These are phyloP conservation scores for Platycheirus rosarum DNA, from an alignment of 2,888 invertebrate genomes.

Conservation along the genomic window DNA sequence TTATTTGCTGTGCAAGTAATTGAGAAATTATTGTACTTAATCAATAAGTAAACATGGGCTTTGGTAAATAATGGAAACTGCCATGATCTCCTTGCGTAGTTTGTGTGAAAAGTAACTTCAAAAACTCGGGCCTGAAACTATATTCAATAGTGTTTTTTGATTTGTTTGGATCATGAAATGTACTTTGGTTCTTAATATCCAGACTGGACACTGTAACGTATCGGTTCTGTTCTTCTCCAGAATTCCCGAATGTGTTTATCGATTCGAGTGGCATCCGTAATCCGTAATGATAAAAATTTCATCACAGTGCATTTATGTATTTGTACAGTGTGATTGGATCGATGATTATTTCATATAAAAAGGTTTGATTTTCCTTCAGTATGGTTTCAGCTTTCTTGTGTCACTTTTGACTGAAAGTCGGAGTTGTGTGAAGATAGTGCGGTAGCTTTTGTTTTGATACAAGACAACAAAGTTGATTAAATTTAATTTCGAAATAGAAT, in stretches of 20 bases:
- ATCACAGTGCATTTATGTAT: not conserved
- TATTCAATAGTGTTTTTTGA: too few species aligned
- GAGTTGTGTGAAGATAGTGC: not conserved
- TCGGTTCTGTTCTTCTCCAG: not conserved
- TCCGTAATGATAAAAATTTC: conserved; percentile 29
- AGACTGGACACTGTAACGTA: not conserved
- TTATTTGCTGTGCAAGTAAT: conserved; percentile 36
- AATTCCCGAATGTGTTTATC: conserved; percentile 34
- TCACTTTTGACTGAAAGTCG: not conserved
- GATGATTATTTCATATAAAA: conserved; percentile 26
- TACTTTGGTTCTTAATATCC: not conserved
- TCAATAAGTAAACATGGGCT: conserved; percentile 33
- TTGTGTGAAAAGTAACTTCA: too few species aligned
- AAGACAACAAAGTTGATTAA: not conserved
- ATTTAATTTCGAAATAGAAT: conserved; percentile 38
- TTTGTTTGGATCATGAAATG: too few species aligned
- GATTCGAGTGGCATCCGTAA: conserved; percentile 28
- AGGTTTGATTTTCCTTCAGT: conserved; percentile 11
- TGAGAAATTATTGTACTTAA: conserved; percentile 35
- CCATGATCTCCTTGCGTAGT: too few species aligned
- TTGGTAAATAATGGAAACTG: conserved; percentile 7
- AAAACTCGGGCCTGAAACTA: too few species aligned
- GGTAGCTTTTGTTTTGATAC: too few species aligned
- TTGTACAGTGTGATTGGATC: conserved; percentile 37
- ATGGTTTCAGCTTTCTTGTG: conserved; percentile 4